A percentile compares a stretch with the other conserved stretches of the same genome.
Conservation (phyloP, 2,113 vertebrate genomes). For the Callionymus lyra region DNA sequence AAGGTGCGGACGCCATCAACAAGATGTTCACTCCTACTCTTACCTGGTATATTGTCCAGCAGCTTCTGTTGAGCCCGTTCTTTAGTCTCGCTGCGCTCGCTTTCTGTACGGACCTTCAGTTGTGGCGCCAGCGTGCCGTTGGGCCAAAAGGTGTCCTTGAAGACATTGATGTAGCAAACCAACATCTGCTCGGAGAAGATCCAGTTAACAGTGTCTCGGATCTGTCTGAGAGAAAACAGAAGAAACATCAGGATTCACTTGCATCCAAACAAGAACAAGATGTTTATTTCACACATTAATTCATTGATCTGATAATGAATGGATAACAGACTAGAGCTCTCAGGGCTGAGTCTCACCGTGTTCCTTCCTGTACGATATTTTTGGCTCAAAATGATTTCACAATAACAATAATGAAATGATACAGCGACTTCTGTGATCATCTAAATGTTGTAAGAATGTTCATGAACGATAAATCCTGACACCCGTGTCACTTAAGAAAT, state of each 20-base stretch:
- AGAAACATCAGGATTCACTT: neutral
- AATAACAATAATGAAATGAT: no score
- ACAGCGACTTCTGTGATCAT: no score
- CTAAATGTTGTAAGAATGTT: no score
- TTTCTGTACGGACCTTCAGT: slow-evolving; percentile 62
- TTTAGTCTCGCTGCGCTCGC: slow-evolving; percentile 80
- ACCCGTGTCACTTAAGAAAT: no score
- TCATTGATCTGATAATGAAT: no score
- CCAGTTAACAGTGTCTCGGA: slow-evolving; percentile 95
- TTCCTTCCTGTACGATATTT: no score
- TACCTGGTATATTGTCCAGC: slow-evolving; percentile 97
- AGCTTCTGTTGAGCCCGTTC: slow-evolving; percentile 91
- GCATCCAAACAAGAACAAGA: neutral
- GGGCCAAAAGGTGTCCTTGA: slow-evolving; percentile 93
- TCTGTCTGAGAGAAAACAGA: slow-evolving; percentile 71
- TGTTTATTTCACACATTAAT: no score
- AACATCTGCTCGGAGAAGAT: slow-evolving; percentile 95
- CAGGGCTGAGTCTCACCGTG: no score
- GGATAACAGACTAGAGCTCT: no score
- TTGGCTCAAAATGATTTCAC: no score
- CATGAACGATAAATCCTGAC: no score
- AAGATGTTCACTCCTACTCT: no score
- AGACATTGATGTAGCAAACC: slow-evolving; percentile 86
- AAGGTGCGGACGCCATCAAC: neutral
- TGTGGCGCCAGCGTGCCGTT: slow-evolving; percentile 80